Percentiles rank a stretch among this genome's conserved stretches.
phyloP scores from a whole-genome alignment of 2,797 vertebrate species.

The Lemur catta region DNA sequence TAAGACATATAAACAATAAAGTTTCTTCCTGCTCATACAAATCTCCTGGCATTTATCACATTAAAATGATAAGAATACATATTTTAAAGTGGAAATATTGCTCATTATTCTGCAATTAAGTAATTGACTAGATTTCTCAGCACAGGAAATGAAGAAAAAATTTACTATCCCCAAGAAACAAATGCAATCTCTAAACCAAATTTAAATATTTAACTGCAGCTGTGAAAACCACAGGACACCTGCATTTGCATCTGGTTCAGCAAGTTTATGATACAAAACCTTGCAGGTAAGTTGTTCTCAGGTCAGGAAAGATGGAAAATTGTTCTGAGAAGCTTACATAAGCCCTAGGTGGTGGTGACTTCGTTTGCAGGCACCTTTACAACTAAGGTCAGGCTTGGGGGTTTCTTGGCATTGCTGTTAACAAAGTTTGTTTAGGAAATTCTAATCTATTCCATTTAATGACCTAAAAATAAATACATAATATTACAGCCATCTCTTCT shows the following conservation, averaged over 20 bases:
- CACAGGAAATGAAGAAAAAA: conserved; percentile 66
- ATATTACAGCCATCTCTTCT: neutral
- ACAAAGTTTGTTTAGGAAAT: neutral
- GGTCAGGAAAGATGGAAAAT: neutral
- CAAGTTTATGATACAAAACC: conserved; percentile 65
- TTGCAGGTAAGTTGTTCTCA: conserved; percentile 70
- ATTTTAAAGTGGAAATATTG: conserved; percentile 51
- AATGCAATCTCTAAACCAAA: conserved; percentile 69
- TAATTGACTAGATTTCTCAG: conserved; percentile 62
- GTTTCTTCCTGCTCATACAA: neutral
- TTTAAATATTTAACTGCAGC: conserved; percentile 79
- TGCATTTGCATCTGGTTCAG: conserved; percentile 80
- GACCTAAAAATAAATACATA: neutral
- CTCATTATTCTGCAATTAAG: conserved; percentile 69
- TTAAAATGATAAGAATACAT: conserved; percentile 40
- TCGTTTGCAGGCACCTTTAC: neutral
- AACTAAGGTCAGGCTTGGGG: neutral
- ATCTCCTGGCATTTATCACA: conserved; percentile 45
- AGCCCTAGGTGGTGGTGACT: neutral
- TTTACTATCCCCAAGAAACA: conserved; percentile 62
- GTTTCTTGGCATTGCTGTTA: neutral
- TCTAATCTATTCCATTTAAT: neutral
- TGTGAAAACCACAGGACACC: conserved; percentile 76
- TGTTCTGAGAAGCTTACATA: conserved; percentile 25
- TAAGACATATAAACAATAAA: neutral